Evolutionary conservation across 1,140 invertebrate genomes (phyloP).

Genomic region (Drosophila teissieri): DNA sequence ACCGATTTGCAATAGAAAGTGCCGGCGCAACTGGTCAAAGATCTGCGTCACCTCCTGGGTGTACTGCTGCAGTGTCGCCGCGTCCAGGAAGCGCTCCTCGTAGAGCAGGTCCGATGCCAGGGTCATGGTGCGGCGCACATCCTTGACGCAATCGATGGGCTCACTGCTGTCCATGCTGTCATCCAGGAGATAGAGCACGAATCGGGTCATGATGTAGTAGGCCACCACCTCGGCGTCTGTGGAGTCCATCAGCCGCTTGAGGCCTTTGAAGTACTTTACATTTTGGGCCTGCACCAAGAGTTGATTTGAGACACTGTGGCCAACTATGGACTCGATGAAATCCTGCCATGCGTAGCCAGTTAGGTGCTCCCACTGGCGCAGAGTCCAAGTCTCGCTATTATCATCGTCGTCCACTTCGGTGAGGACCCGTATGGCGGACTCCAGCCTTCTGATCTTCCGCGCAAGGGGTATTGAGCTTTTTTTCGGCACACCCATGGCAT

Average conservation of each 20-base stretch:
- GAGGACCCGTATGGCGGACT: conserved; percentile 10
- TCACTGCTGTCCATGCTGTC: conserved; percentile 26
- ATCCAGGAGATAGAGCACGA: conserved; percentile 34
- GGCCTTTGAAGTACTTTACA: conserved; percentile 19
- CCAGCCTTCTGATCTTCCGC: conserved; percentile 16
- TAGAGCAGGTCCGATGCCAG: conserved; percentile 59
- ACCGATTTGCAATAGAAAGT: conserved; percentile 33
- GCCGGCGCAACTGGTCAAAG: conserved; percentile 34
- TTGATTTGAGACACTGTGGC: background rate
- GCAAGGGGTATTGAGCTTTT: background rate
- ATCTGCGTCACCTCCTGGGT: conserved; percentile 11
- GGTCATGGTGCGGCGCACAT: conserved; percentile 55
- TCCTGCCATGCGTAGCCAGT: conserved; percentile 36
- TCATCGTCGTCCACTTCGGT: conserved; percentile 14
- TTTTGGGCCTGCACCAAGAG: conserved; percentile 16
- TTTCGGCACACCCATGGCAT: background rate
- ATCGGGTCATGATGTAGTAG: conserved; percentile 72
- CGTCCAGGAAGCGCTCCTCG: conserved; percentile 36
- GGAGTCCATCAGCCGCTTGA: conserved; percentile 35
- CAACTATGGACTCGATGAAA: conserved; percentile 39
- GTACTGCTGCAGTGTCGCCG: background rate
- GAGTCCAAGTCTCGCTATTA: conserved; percentile 2
- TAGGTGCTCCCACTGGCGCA: conserved; percentile 15
- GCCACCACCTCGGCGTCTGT: conserved; percentile 39
- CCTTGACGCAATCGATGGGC: conserved; percentile 40